Evolutionary conservation across 1,140 invertebrate species (phyloP), one percentile per base, ranked within the genome.

Genomic region (Subanguina moxae): DNA sequence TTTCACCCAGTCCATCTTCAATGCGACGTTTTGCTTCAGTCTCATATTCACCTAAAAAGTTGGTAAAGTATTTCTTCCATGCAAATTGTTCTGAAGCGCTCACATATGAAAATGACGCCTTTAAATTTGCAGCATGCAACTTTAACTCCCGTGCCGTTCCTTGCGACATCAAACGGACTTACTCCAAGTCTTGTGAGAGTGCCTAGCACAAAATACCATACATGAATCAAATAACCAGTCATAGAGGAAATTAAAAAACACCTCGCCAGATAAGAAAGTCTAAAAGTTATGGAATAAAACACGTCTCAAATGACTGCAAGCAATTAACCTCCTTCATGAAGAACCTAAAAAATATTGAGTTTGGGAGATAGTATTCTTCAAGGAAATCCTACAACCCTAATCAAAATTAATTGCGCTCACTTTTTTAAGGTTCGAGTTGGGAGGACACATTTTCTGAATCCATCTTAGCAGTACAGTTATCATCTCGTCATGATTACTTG

Each of bases 1-100:
- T 79, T 11, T 84, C 78, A 46, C 19, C 27, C 58, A 5, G 17
- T 21, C n/a, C 27, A 38, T 7, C 17, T 45, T 61, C 38, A 19
- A n/a, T n/a, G 3, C 27, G 3, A 46, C 17, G 17, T 45, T 61
- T 61, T 7, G 58, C 3, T 28, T 61, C 58, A 15, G 58, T 32
- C 7, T 61, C 27, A 45, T 23, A 28, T 28, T 61, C n/a, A 27
- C n/a, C n/a, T 52, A 8, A 5, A 15, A 52, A 21, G 3, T 5
- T 21, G 17, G 3, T 15, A 52, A 52, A 52, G 1, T 19, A 52
- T 21, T 3, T 11, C 32, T 38, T 5, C 32, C 11, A 5, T 38
- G 3, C 48, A 15, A 25, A 52, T 45, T 11, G 8, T 52, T 52
- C 23, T 19, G 23, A 52, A 21, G 48, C 8, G 15, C 48, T 7